Conservation (phyloP, 2,113 vertebrate genomes). For the Boleophthalmus pectinirostris region DNA sequence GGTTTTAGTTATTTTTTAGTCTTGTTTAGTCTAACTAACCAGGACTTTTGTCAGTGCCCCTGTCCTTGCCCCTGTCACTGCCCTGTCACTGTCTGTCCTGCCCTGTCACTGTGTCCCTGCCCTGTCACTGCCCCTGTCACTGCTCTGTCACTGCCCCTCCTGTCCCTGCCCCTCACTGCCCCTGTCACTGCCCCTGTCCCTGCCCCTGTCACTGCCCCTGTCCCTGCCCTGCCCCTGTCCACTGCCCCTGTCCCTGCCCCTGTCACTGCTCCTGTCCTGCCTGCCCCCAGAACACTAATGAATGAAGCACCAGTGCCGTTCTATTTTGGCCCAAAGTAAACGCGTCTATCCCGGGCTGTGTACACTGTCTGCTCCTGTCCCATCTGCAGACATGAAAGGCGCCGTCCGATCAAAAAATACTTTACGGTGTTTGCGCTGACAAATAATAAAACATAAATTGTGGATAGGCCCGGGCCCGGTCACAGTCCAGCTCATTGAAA, state of each 20-base stretch:
- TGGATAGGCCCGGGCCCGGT: conserved; percentile 61
- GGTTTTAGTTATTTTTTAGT: too few relatives aligned
- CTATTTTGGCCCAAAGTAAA: conserved; percentile 70
- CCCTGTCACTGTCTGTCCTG: background rate
- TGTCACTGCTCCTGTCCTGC: conserved; percentile 13
- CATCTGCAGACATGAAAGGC: conserved; percentile 64
- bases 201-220: background rate
- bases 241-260: background rate
- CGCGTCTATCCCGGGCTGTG: conserved; percentile 58
- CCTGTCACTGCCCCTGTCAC: background rate
- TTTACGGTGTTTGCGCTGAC: conserved; percentile 70
- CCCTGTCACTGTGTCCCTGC: background rate
- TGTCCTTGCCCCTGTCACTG: background rate
- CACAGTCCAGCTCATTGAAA: conserved; percentile 73
- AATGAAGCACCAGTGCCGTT: conserved; percentile 61
- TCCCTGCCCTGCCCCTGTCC: background rate
- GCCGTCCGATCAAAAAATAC: conserved; percentile 60
- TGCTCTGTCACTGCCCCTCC: background rate
- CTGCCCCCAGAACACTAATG: conserved; percentile 51
- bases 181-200: background rate
- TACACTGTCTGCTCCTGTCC: conserved; percentile 67
- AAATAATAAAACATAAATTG: conserved; percentile 76
- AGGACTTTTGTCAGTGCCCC: background rate
- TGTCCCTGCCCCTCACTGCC: too few relatives aligned
- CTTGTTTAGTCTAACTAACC: too few relatives aligned